Evolutionary conservation across 2,888 invertebrate species (phyloP).

Genomic region (Nycteola revayana): DNA sequence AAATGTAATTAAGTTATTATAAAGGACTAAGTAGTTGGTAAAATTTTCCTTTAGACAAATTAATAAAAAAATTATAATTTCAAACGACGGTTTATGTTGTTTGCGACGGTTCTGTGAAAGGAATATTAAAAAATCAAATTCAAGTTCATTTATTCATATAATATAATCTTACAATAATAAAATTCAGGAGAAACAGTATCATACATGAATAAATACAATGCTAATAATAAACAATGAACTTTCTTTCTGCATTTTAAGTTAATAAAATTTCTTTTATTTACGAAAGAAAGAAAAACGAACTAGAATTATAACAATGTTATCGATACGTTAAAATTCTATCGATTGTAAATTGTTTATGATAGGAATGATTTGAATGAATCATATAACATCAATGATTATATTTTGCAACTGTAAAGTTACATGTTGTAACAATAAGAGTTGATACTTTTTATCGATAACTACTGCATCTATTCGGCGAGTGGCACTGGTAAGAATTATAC

Average conservation of each 20-base stretch:
- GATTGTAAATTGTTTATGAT: slow-evolving; percentile 53
- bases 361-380: slow-evolving; percentile 75
- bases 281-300: slow-evolving; percentile 53
- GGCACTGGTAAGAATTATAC: slow-evolving; percentile 21
- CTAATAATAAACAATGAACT: slow-evolving; percentile 73
- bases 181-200: slow-evolving; percentile 79
- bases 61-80: too few relatives aligned
- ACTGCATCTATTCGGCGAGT: slow-evolving; percentile 16
- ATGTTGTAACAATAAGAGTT: slow-evolving; percentile 39
- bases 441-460: slow-evolving; percentile 30
- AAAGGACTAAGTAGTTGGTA: too few relatives aligned
- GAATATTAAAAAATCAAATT: slow-evolving; percentile 40
- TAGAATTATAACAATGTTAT: slow-evolving; percentile 46
- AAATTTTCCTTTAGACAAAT: too few relatives aligned
- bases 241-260: slow-evolving; percentile 57
- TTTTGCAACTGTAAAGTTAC: slow-evolving; percentile 41
- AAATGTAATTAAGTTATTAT: too few relatives aligned
- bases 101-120: too few relatives aligned
- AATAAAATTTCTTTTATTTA: slow-evolving; percentile 53
- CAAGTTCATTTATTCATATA: slow-evolving; percentile 62
- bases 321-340: slow-evolving; percentile 30
- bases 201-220: slow-evolving; percentile 82
- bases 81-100: too few relatives aligned
- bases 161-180: slow-evolving; percentile 79
- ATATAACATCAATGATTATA: slow-evolving; percentile 52